Conservation (phyloP, 2,888 invertebrate genomes). For the Orthonevra nobilis region DNA sequence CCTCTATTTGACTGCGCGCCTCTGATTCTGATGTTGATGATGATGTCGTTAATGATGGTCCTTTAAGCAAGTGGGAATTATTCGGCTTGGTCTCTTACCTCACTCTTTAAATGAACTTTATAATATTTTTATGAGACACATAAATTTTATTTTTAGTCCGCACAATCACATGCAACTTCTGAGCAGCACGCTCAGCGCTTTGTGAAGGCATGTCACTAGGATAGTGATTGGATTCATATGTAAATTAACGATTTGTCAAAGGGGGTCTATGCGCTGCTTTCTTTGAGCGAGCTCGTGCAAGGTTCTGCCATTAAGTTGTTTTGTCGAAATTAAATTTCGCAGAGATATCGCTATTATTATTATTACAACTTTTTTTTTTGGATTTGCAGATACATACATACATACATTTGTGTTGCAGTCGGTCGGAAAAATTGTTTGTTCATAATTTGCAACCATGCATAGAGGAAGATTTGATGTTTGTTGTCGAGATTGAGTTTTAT, state of each 20-base stretch:
- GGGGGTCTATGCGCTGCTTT: conserved; percentile 15
- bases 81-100: conserved; percentile 23
- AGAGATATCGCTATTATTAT: conserved; percentile 9
- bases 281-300: conserved; percentile 18
- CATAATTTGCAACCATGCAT: no score
- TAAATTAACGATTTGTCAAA: conserved; percentile 71
- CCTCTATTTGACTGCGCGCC: conserved; percentile 38
- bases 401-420: no score
- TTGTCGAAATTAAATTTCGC: conserved; percentile 33
- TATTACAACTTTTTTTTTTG: no score
- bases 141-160: conserved; percentile 66
- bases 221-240: conserved; percentile 73
- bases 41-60: conserved; percentile 73
- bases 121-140: conserved; percentile 69
- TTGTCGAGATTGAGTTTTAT: no score
- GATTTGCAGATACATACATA: no score
- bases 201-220: conserved; percentile 52
- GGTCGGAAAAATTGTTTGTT: conserved; percentile 14
- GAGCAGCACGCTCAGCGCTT: conserved; percentile 23
- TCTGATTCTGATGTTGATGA: conserved; percentile 66
- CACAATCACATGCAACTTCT: conserved; percentile 48
- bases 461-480: no score
- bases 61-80: conserved; percentile 53
- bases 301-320: conserved; percentile 18
- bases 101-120: conserved; percentile 54